Base-by-base conservation (phyloP, 2,113 vertebrate genomes). In the Oncorhynchus kisutch region DNA sequence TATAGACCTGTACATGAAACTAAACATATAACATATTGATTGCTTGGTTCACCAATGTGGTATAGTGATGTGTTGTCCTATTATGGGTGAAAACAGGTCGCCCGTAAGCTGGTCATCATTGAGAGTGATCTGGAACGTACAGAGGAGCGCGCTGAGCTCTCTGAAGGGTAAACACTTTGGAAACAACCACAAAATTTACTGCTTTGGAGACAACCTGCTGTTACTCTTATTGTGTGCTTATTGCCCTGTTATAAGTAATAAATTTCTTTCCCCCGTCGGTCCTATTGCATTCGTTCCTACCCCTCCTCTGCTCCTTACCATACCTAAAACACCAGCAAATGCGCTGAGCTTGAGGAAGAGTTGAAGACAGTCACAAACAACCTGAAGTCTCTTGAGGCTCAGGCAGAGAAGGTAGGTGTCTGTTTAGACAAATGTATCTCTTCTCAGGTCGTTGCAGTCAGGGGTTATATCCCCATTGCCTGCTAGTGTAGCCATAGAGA, bases 291-390 rank as follows among this genome's bases (percentile, higher is more conserved):
- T 34, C 69, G 6, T 34, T 18, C 51, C 1, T n/a, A 34, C 1
- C 65, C 29, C 12, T 27, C 45, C 62, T 9, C 16, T 68, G 45
- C 70, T 48, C 11, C 51, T 39, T 66, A 25, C 22, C 54, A 85
- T 84, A 54, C 90, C 84, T 76, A 84, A 94, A 94, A 92, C 89
- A 67, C 91, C 92, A 99, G 98, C 93, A 99, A 99, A 95, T 99
- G 97, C 94, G 94, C 96, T 90, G 98, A 99, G 93, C 97, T 99
- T 90, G 98, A 99, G 91, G 98, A 99, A 91, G 98, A 99, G 85
- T 94, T 99, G 95, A 99, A 99, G 94, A 99, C 96, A 77, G 98
- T 99, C 90, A 97, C 97, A 92, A 99, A 99, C 96, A 99, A 96
- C 94, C 92, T 99, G 95, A 99, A 99, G 95, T 99, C 98, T 87